These are phyloP conservation scores for Prorops nasuta DNA, from an alignment of 1,140 invertebrate species.

Conservation along the genomic window DNA sequence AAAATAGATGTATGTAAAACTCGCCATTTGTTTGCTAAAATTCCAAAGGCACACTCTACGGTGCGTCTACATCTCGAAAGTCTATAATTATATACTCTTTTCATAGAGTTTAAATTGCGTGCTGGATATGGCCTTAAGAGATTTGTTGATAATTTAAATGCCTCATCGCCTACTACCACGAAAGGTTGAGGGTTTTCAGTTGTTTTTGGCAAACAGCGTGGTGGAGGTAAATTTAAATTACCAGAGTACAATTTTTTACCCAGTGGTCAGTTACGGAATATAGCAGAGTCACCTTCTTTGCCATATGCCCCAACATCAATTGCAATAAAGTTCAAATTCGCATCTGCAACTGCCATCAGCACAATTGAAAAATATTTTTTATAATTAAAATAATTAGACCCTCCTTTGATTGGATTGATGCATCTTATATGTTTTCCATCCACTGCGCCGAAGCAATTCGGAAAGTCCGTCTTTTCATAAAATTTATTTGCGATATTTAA, in stretches of 20 bases:
- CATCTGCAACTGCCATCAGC: constrained; percentile 10
- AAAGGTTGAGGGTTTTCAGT: background rate
- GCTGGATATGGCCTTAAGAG: background rate
- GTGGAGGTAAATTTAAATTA: background rate
- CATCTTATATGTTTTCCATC: constrained; percentile 11
- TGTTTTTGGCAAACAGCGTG: background rate
- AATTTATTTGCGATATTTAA: constrained; percentile 4
- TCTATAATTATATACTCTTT: constrained; percentile 11
- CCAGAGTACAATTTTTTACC: background rate
- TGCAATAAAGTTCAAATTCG: constrained; percentile 2
- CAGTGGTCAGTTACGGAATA: background rate
- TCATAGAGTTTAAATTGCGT: background rate
- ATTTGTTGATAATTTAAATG: constrained; percentile 1
- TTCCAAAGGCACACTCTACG: constrained; percentile 8
- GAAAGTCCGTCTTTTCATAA: constrained; percentile 7
- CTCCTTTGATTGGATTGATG: constrained; percentile 3
- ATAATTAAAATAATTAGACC: constrained; percentile 4
- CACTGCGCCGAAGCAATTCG: constrained; percentile 11
- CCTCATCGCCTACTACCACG: constrained; percentile 8
- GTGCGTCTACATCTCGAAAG: background rate
- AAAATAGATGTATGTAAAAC: constrained; percentile 4
- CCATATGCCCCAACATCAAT: background rate
- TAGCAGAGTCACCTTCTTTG: background rate
- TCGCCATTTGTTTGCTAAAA: constrained; percentile 9
- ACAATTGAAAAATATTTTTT: constrained; percentile 18